Evolutionary conservation across 2,797 vertebrate genomes (phyloP), one percentile per base, ranked within the genome.

Genomic region (Brotula barbata): DNA sequence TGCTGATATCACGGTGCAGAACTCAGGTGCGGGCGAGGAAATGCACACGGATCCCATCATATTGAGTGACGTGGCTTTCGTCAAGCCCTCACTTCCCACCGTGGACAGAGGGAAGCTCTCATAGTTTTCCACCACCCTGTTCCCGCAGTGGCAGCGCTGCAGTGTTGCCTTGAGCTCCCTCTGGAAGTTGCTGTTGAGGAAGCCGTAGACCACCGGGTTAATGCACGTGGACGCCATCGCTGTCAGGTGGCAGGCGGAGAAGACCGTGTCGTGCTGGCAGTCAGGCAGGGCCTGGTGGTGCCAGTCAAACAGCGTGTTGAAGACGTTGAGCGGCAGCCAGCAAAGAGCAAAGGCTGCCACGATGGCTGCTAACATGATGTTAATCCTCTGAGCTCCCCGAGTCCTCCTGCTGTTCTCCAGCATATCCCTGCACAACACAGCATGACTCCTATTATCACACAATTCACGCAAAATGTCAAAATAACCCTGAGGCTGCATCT

Each of bases 161-260:
- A 93, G 77, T 7, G 89, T 85, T 0, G 71, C 37, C 66, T 88
- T 89, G 23, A 93, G 81, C 78, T 93, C 91, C 71, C 89, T 85
- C 71, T 93, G 91, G 78, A 93, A 92, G 81, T 92, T 93, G 83
- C 88, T 93, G 85, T 93, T 93, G 73, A 93, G 91, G 73, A 93
- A 93, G 41, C 92, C 92, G 5, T 93, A 93, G 40, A 92, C 88
- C 51, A 93, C 80, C 0, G 92, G 92, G 73, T 92, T 93, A 41
- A 93, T 81, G 59, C 92, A 93, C 19, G 91, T 92, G 68, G 91
- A 92, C 3, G 89, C 89, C 92, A 93, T 93, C 2, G 91, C 92
- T 0, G 75, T 81, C 0, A 93, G 81, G 73, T 93, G 92, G 44
- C 92, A 93, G 20, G 90, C 89, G 1, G 92, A 93, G 85, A 93